Conservation (phyloP, 2,113 vertebrate species). For the Actinemys pallida region DNA sequence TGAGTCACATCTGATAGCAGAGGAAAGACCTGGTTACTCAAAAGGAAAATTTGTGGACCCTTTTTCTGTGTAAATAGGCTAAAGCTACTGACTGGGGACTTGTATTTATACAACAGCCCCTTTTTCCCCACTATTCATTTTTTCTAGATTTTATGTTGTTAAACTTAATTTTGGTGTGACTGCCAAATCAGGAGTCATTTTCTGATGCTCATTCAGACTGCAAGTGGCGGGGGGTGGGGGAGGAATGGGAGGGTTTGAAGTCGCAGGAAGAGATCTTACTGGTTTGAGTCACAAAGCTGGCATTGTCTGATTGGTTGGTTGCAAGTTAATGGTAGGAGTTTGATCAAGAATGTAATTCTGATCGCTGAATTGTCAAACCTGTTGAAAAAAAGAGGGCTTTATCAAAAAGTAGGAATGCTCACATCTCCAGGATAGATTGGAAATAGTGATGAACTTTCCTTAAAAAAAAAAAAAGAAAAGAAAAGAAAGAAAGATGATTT, state of each 20-base stretch:
- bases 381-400: constrained; percentile 78
- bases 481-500: background rate
- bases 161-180: constrained; percentile 42
- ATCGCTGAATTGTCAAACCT: constrained; percentile 77
- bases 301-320: constrained; percentile 76
- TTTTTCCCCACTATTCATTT: constrained; percentile 10
- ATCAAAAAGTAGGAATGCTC: constrained; percentile 75
- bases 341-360: constrained; percentile 80
- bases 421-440: constrained; percentile 62
- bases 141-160: constrained; percentile 13
- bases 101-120: constrained; percentile 9
- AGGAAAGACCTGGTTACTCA: constrained; percentile 54
- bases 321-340: constrained; percentile 79
- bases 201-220: constrained; percentile 55
- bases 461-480: background rate
- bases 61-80: background rate
- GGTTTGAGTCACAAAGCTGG: constrained; percentile 80
- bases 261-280: constrained; percentile 78
- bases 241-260: constrained; percentile 58
- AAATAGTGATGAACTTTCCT: constrained; percentile 40
- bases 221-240: constrained; percentile 25
- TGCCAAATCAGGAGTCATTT: constrained; percentile 35
- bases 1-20: constrained; percentile 44
- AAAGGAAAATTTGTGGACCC: constrained; percentile 39
- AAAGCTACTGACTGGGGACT: constrained; percentile 37